Conservation (phyloP, 2,888 invertebrate genomes). For the Selenia dentaria region DNA sequence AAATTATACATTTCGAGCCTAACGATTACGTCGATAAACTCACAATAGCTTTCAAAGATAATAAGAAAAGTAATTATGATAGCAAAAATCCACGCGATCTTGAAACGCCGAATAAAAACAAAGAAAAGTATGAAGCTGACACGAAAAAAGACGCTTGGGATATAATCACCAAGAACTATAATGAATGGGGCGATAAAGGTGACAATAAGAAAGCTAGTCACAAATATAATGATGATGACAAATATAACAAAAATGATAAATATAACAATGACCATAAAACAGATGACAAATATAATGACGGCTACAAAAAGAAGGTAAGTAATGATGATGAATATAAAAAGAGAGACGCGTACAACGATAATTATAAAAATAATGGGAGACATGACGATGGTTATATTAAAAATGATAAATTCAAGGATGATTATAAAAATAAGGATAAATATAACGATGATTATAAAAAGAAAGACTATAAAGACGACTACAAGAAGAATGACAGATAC, state of each 20-base stretch:
- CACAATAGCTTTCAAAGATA: constrained; percentile 6
- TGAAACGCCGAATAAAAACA: neutral
- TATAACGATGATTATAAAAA: neutral
- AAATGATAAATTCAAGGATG: neutral
- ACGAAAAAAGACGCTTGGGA: constrained; percentile 21
- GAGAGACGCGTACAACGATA: neutral
- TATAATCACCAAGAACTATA: constrained; percentile 13
- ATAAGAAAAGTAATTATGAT: constrained; percentile 1
- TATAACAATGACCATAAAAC: neutral
- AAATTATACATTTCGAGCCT: neutral
- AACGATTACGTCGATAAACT: neutral
- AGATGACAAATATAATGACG: neutral
- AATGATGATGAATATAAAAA: neutral
- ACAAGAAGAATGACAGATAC: neutral
- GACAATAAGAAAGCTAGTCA: neutral
- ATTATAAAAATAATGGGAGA: constrained; percentile 1
- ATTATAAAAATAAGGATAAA: neutral
- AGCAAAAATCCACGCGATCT: neutral
- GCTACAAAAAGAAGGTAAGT: neutral
- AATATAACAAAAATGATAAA: neutral
- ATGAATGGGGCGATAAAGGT: neutral
- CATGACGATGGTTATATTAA: constrained; percentile 2
- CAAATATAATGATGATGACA: neutral
- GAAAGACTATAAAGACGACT: neutral
- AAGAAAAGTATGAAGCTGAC: constrained; percentile 6